Percentiles rank a stretch among this genome's conserved stretches.
phyloP scores from a whole-genome alignment of 2,113 vertebrate genomes.

The Phylloscopus whistleri region DNA sequence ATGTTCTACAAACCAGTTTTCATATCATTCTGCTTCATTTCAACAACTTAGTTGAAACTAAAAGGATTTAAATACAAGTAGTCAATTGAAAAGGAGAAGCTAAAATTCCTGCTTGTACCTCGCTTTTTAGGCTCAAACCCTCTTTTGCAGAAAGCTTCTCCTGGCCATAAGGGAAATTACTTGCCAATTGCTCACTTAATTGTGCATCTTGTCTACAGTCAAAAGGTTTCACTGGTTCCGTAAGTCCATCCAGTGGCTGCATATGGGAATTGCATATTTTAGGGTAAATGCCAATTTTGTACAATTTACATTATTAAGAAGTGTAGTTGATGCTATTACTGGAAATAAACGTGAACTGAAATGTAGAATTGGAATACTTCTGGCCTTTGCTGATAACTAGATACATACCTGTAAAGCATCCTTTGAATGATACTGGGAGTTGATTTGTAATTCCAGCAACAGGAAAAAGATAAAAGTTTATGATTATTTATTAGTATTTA shows the following conservation, averaged over 20 bases:
- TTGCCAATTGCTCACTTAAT: neutral
- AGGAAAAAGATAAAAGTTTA: neutral
- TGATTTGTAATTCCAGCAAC: neutral
- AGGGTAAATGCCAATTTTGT: neutral
- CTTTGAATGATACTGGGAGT: neutral
- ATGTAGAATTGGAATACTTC: neutral
- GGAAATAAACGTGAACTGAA: neutral
- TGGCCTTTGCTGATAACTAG: neutral
- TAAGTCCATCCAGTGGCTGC: constrained; percentile 60
- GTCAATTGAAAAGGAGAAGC: neutral
- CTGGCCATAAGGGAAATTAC: neutral
- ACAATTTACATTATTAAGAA: neutral
- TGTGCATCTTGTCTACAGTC: neutral
- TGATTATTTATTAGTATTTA: neutral
- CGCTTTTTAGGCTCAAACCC: neutral
- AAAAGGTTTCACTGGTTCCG: neutral
- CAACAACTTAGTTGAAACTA: neutral
- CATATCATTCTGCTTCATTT: neutral
- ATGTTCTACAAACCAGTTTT: neutral
- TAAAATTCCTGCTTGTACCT: neutral
- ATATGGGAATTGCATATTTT: constrained; percentile 9
- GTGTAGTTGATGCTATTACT: neutral
- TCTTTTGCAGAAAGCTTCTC: neutral
- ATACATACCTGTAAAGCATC: neutral
- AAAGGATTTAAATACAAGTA: neutral